These are phyloP conservation scores for Drosophila bocqueti DNA, from an alignment of 1,140 invertebrate genomes.

Conservation along the genomic window DNA sequence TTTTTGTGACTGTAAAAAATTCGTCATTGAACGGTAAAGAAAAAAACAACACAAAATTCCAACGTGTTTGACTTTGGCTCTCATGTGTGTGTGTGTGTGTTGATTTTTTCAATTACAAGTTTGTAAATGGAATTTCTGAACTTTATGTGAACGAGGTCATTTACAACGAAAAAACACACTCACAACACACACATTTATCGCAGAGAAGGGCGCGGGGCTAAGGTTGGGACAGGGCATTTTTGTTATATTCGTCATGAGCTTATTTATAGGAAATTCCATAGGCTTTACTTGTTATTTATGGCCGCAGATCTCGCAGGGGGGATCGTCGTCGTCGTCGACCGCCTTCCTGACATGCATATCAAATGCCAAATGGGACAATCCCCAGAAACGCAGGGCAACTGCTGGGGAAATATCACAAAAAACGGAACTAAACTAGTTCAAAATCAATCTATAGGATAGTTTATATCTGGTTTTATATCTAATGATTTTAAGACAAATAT, in stretches of 20 bases:
- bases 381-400: slow-evolving; percentile 8
- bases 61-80: slow-evolving; percentile 76
- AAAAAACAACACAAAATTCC: slow-evolving; percentile 62
- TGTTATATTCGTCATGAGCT: slow-evolving; percentile 70
- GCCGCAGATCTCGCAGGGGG: slow-evolving; percentile 58
- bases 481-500: too few species aligned
- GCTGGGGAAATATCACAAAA: slow-evolving; percentile 9
- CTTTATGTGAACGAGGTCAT: slow-evolving; percentile 82
- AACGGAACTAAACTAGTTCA: slow-evolving; percentile 24
- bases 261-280: slow-evolving; percentile 80
- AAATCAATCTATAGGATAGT: neutral
- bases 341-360: slow-evolving; percentile 58
- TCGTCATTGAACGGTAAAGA: slow-evolving; percentile 80
- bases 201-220: slow-evolving; percentile 42
- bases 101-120: slow-evolving; percentile 81
- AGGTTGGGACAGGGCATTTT: slow-evolving; percentile 58
- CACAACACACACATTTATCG: slow-evolving; percentile 32
- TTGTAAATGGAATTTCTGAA: slow-evolving; percentile 81
- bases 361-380: slow-evolving; percentile 50
- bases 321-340: slow-evolving; percentile 35
- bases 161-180: slow-evolving; percentile 65
- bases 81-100: slow-evolving; percentile 28
- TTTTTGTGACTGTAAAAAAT: slow-evolving; percentile 67
- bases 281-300: slow-evolving; percentile 70
- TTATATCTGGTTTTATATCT: neutral